phyloP scores from a whole-genome alignment of 2,113 vertebrate genomes.

The Picathartes gymnocephalus region DNA sequence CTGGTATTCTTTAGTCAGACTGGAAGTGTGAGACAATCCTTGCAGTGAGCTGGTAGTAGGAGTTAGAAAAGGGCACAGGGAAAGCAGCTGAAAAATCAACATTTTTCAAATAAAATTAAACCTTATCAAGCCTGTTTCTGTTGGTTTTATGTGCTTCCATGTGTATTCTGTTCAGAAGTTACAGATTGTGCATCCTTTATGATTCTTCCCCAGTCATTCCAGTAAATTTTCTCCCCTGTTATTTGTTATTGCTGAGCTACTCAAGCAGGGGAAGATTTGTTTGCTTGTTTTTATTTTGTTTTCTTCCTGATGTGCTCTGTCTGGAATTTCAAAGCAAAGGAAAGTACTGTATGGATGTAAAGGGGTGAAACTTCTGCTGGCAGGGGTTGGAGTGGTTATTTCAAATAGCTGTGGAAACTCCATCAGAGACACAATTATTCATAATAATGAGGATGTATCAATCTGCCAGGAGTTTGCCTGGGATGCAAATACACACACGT shows the following conservation, averaged over 20 bases:
- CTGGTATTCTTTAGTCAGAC: background rate
- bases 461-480: background rate
- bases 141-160: background rate
- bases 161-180: background rate
- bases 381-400: background rate
- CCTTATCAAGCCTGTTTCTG: background rate
- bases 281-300: background rate
- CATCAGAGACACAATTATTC: background rate
- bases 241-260: background rate
- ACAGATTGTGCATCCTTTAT: background rate
- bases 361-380: background rate
- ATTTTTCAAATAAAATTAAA: background rate
- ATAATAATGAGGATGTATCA: background rate
- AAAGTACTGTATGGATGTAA: background rate
- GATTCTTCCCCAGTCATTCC: background rate
- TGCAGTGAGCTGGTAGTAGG: background rate
- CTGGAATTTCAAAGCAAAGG: background rate
- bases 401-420: background rate
- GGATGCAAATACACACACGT: background rate
- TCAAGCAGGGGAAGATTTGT: background rate
- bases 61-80: background rate
- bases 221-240: background rate
- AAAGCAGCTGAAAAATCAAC: background rate
- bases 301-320: background rate
- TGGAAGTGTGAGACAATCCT: background rate